Conservation (phyloP, 2,888 invertebrate genomes). For the Resseliella maxima region DNA sequence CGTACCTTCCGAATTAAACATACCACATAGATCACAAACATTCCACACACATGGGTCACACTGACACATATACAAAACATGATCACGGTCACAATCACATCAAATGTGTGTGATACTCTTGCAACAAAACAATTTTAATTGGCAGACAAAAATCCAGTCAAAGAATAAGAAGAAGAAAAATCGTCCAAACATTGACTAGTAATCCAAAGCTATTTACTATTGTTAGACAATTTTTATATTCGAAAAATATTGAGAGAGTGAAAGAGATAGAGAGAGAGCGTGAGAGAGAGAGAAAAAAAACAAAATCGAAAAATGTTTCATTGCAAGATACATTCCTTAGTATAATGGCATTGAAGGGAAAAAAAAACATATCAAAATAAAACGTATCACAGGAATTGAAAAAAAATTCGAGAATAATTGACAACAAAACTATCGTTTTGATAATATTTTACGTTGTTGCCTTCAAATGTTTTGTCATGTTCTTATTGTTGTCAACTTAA, state of each 20-base stretch:
- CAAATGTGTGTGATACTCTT: neutral
- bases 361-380: neutral
- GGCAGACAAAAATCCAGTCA: neutral
- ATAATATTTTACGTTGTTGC: slow-evolving; percentile 54
- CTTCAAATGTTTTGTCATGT: slow-evolving; percentile 55
- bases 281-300: neutral
- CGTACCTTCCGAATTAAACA: neutral
- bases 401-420: neutral
- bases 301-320: neutral
- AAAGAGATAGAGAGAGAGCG: too few species aligned
- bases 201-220: slow-evolving; percentile 18
- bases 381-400: neutral
- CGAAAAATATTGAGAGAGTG: neutral
- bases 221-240: slow-evolving; percentile 20
- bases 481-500: slow-evolving; percentile 55
- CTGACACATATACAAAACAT: too few species aligned
- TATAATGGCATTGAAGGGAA: neutral
- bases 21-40: too few species aligned
- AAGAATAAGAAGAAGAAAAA: neutral
- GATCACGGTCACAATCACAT: too few species aligned
- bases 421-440: slow-evolving; percentile 37
- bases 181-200: neutral
- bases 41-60: too few species aligned
- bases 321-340: neutral
- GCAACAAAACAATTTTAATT: neutral